A percentile compares a stretch with the other conserved stretches of the same genome.
phyloP scores from a whole-genome alignment of 2,113 vertebrate genomes.

The Tauraco erythrolophus region DNA sequence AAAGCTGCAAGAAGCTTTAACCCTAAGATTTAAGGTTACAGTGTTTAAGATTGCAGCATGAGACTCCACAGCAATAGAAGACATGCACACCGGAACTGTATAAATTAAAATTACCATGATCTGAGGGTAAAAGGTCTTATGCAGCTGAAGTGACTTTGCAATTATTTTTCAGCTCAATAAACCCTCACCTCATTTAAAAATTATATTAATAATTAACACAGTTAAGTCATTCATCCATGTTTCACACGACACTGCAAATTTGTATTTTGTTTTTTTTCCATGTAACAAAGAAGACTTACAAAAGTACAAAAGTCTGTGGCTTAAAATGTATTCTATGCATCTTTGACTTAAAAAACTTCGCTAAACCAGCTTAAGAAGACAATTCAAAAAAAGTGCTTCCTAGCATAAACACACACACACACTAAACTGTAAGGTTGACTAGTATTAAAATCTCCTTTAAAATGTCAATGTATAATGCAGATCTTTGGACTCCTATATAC shows the following conservation, averaged over 20 bases:
- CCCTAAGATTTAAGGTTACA: background rate
- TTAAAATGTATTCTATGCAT: background rate
- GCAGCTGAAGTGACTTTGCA: background rate
- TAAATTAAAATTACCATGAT: background rate
- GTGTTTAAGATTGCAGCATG: background rate
- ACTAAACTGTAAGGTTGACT: background rate
- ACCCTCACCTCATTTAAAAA: background rate
- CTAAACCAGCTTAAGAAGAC: background rate
- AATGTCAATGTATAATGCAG: background rate
- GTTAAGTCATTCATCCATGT: background rate
- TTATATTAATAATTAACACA: background rate
- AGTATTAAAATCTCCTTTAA: background rate
- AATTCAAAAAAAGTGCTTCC: background rate
- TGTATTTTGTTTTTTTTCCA: background rate
- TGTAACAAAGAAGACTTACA: background rate
- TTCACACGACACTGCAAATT: background rate
- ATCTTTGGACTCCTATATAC: background rate
- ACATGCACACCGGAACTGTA: background rate
- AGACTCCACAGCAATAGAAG: background rate
- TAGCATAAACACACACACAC: background rate
- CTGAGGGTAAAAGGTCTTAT: background rate
- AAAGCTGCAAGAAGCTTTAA: background rate
- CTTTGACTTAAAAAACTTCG: background rate
- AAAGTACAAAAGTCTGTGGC: background rate
- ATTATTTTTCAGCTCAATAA: slow-evolving; percentile 8